A percentile compares a stretch with the other conserved stretches of the same genome.
These are phyloP conservation scores for Caenorhabditis imperialis DNA, from an alignment of 2,888 invertebrate genomes.

Conservation along the genomic window DNA sequence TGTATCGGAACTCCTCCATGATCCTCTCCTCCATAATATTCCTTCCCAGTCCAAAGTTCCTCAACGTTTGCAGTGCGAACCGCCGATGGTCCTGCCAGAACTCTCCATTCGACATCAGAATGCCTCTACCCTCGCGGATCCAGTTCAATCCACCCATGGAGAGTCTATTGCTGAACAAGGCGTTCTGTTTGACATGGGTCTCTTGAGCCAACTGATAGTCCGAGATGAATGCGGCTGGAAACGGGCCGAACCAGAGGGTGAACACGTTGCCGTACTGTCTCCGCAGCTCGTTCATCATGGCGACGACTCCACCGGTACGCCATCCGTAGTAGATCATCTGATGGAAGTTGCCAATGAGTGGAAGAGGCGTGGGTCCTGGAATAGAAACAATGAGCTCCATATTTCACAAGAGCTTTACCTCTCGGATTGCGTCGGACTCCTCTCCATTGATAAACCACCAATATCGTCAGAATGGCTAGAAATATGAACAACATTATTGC, in stretches of 20 bases:
- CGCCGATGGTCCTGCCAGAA: slow-evolving; percentile 58
- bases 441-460: too few species aligned
- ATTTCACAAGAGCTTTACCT: too few species aligned
- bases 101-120: slow-evolving; percentile 48
- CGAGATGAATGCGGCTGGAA: slow-evolving; percentile 53
- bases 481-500: too few species aligned
- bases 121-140: slow-evolving; percentile 37
- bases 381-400: too few species aligned
- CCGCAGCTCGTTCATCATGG: slow-evolving; percentile 7
- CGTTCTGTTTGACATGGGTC: slow-evolving; percentile 25
- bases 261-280: slow-evolving; percentile 55
- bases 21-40: slow-evolving; percentile 61
- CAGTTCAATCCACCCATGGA: slow-evolving; percentile 29
- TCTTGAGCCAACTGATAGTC: slow-evolving; percentile 54
- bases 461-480: too few species aligned
- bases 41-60: slow-evolving; percentile 61
- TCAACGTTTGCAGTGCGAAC: slow-evolving; percentile 55
- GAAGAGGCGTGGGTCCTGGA: slow-evolving; percentile 7
- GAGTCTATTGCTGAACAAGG: slow-evolving; percentile 20
- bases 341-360: slow-evolving; percentile 35
- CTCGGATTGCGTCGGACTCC: too few species aligned
- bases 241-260: slow-evolving; percentile 59
- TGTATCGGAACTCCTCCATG: slow-evolving; percentile 55
- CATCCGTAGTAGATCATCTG: slow-evolving; percentile 22
- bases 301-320: slow-evolving; percentile 16